Evolutionary conservation across 2,113 vertebrate genomes (phyloP).

Genomic region (Oplegnathus fasciatus): DNA sequence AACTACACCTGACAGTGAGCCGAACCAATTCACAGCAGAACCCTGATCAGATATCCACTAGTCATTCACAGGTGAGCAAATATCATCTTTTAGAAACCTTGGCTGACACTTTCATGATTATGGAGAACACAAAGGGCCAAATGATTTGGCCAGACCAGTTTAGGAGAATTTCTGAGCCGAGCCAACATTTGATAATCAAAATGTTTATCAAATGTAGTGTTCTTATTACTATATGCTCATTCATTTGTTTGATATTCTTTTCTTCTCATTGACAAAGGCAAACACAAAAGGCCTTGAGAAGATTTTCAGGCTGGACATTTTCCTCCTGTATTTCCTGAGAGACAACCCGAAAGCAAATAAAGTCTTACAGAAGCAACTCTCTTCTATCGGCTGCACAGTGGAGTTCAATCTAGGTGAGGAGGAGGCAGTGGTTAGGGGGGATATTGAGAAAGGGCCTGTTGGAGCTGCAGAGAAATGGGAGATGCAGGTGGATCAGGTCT

Average conservation of each 20-base stretch:
- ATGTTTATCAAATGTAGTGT: not conserved
- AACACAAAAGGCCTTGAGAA: conserved; percentile 55
- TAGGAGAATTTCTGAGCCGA: not conserved
- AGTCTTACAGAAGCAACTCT: conserved; percentile 57
- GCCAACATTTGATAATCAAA: not conserved
- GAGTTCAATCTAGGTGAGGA: conserved; percentile 55
- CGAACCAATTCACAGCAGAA: not conserved
- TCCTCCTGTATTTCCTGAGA: conserved; percentile 70
- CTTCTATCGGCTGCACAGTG: conserved; percentile 44
- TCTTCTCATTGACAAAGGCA: not conserved
- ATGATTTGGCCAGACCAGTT: not conserved
- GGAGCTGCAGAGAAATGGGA: conserved; percentile 57
- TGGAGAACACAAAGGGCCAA: not conserved
- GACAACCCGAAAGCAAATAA: conserved; percentile 50
- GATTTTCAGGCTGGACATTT: conserved; percentile 38
- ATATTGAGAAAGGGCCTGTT: conserved; percentile 27
- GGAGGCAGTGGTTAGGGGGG: conserved; percentile 57
- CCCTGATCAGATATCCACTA: not conserved
- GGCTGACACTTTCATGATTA: accelerated
- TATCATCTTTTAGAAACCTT: accelerated
- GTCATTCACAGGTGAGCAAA: conserved; percentile 14
- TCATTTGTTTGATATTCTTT: not conserved
- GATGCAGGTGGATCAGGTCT: conserved; percentile 48
- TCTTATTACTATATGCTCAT: not conserved
- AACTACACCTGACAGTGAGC: conserved; percentile 26